Evolutionary conservation across 64 coral and sea anemone genomes (phyloP), one percentile per base, ranked within the genome.

Genomic region (Pocillopora verrucosa): DNA sequence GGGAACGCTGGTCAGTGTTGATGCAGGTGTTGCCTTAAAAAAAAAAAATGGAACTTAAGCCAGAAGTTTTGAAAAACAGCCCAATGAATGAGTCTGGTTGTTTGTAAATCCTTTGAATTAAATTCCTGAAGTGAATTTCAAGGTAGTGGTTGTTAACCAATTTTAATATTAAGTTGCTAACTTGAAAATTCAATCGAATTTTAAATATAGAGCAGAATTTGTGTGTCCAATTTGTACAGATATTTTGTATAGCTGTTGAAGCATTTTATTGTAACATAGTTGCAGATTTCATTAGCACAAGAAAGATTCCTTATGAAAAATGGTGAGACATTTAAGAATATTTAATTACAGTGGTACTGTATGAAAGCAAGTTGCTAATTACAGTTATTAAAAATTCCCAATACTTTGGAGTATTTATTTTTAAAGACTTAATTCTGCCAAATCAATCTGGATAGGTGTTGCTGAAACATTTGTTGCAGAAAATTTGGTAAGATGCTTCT

Each of bases 231-330:
- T 83, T 83, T 83, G 80, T 83, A 83, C 80, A 83, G 80, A 83
- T 83, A 83, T 83, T 83, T 83, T 83, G 80, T 83, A 83, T 83
- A 67, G 61, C 80, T 83, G 61, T 51, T n/a, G 22, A 64, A 83
- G 61, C 80, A 83, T 83, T 83, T 83, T 83, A 83, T 83, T 83
- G 80, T 83, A 83, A 67, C 80, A 83, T 83, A 83, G 34, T 45
- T 67, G 65, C 61, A 83, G 41, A 83, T 67, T 83, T 10, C 16
- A 67, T 35, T 83, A 83, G 80, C 60, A 83, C 59, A 65, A 68
- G 51, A 77, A 72, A 85, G 72, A 85, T 85, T 30, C n/a, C 38
- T 16, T 65, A 65, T 85, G 57, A 13, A 72, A 37, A 67, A 85
- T 51, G 67, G 67, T 70, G 67, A 85, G 36, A 41, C 82, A 85